These are phyloP conservation scores for Silurus aristotelis DNA, from an alignment of 2,797 vertebrate genomes.

Conservation along the genomic window DNA sequence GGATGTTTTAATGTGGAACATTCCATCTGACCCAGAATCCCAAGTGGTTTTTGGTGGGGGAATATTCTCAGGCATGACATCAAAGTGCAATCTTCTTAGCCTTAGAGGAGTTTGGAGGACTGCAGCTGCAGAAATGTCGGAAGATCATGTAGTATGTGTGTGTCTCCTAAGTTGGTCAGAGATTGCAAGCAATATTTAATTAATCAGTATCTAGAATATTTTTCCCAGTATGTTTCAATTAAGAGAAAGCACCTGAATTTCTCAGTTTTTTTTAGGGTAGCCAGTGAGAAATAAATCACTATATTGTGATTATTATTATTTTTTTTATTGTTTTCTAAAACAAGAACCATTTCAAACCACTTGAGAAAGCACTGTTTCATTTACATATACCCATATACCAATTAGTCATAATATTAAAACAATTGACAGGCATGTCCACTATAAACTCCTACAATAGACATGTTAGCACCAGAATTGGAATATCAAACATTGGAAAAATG, in stretches of 20 bases:
- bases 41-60: conserved; percentile 41
- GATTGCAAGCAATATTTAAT: neutral
- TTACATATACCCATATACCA: neutral
- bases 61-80: conserved; percentile 53
- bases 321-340: neutral
- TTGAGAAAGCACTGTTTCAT: neutral
- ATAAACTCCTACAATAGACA: too few species aligned
- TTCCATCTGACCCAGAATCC: conserved; percentile 49
- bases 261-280: neutral
- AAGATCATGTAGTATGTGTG: neutral
- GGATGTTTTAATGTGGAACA: conserved; percentile 46
- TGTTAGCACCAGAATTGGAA: too few species aligned
- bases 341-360: neutral
- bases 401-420: too few species aligned
- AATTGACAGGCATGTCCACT: too few species aligned
- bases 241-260: neutral
- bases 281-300: neutral
- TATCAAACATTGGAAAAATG: too few species aligned
- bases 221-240: neutral
- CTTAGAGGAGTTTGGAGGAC: neutral
- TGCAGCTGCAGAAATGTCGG: neutral
- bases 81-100: neutral
- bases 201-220: neutral
- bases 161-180: conserved; percentile 1
- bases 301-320: too few species aligned